These are phyloP conservation scores for Halocynthia roretzi DNA, from an alignment of 23 tunicate genomes.

Conservation along the genomic window DNA sequence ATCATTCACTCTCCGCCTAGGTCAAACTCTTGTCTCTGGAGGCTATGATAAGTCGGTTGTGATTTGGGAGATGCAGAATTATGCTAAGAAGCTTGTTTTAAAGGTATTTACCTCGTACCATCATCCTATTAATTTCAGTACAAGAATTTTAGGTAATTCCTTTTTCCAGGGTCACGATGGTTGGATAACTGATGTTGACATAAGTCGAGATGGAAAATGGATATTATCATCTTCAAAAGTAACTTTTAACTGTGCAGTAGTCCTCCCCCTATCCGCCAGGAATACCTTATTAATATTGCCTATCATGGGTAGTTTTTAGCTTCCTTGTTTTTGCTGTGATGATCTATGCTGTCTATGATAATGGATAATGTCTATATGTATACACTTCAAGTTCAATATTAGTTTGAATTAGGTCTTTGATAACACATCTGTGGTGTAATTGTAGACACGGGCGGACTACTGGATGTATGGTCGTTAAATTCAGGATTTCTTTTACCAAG, in stretches of 20 bases:
- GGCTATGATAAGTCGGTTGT: slow-evolving; percentile 62
- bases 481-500: not conserved
- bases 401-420: no score
- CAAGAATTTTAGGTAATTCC: not conserved
- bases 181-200: slow-evolving; percentile 78
- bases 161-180: slow-evolving; percentile 67
- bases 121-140: no score
- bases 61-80: slow-evolving; percentile 60
- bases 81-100: slow-evolving; percentile 56
- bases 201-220: slow-evolving; percentile 54
- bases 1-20: not conserved
- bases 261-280: no score
- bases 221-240: slow-evolving; percentile 71
- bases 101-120: slow-evolving; percentile 20
- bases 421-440: no score
- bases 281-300: no score
- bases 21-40: slow-evolving; percentile 41
- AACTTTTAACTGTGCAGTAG: not conserved
- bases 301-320: no score
- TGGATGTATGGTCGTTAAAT: no score
- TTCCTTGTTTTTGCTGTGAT: no score
- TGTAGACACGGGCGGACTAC: no score
- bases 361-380: no score
- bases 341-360: no score
- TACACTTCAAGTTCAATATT: no score